Evolutionary conservation across 2,888 invertebrate genomes (phyloP), one percentile per base, ranked within the genome.

Genomic region (Tanaodytes sp.): DNA sequence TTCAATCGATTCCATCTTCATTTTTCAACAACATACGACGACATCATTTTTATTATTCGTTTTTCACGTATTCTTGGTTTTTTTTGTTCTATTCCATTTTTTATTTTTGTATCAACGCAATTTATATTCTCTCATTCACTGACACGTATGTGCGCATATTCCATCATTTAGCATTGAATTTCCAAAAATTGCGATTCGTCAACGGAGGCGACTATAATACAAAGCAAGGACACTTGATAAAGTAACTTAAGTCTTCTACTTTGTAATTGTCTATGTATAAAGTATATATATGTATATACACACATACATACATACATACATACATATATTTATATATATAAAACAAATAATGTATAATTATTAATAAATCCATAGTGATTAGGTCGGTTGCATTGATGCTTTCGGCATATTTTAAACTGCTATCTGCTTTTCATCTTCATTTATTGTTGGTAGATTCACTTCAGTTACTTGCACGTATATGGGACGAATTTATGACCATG

Each of bases 151-250:
- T 52, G 46, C 68, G 54, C 69, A 67, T 65, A 62, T 51, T 65
- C 45, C n/a, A n/a, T 54, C 54, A 62, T 51, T 61, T 36, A 64
- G 74, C 43, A 54, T 72, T 73, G 54, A 71, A 75, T 62, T 77
- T 76, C 76, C 80, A 79, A 82, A 82, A 83, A 81, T 80, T 82
- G 81, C 82, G 74, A 78, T 80, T 80, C 77, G 77, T 81, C 81
- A 79, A 80, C 79, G 81, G 79, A 82, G 77, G 82, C 83, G 83
- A 81, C 85, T 87, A 88, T 88, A 85, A 86, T 88, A 88, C 87
- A 88, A 88, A 88, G 88, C 88, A 88, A 88, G 88, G 88, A 86
- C 88, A 88, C 88, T 88, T 88, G 83, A 87, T 87, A 87, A 88
- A 88, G 88, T 88, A 88, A 88, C 87, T 88, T 87, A n/a, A 87